These are phyloP conservation scores for Macrocentrus cingulum DNA, from an alignment of 1,140 invertebrate genomes.

Conservation along the genomic window DNA sequence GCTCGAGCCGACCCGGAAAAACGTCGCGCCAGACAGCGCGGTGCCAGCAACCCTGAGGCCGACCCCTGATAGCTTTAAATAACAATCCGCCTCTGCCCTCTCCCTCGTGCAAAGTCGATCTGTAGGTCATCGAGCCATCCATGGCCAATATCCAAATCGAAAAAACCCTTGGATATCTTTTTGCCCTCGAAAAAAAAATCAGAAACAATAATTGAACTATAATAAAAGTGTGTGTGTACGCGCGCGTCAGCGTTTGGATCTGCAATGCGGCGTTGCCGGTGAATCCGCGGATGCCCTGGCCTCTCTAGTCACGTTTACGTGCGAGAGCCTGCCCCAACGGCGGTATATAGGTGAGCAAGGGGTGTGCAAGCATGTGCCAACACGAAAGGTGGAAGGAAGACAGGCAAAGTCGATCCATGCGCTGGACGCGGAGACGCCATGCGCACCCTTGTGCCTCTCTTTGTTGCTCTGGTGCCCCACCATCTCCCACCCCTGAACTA, in stretches of 20 bases:
- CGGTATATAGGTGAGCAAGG: too few species aligned
- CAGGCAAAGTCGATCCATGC: conserved; percentile 48
- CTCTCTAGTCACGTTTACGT: conserved; percentile 13
- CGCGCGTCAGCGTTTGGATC: conserved; percentile 52
- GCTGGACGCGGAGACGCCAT: conserved; percentile 49
- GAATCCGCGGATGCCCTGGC: conserved; percentile 23
- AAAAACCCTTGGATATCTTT: too few species aligned
- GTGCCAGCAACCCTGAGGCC: conserved; percentile 12
- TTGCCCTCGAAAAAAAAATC: too few species aligned
- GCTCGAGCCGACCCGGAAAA: conserved; percentile 11
- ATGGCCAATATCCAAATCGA: conserved; percentile 1
- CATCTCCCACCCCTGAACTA: conserved; percentile 22
- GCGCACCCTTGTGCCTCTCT: conserved; percentile 34
- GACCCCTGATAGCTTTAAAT: too few species aligned
- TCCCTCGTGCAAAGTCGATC: conserved; percentile 5
- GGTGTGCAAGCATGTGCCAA: background rate
- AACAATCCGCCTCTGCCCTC: too few species aligned
- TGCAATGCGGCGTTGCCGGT: conserved; percentile 57
- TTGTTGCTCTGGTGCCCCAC: conserved; percentile 1
- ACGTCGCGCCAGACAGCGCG: conserved; percentile 19
- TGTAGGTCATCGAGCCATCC: conserved; percentile 14
- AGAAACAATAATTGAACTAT: too few species aligned
- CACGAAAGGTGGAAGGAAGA: background rate
- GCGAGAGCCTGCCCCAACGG: conserved; percentile 5
- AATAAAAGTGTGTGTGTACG: conserved; percentile 28